Evolutionary conservation across 2,797 vertebrate genomes (phyloP), one percentile per base, ranked within the genome.

Genomic region (Denticeps clupeoides): DNA sequence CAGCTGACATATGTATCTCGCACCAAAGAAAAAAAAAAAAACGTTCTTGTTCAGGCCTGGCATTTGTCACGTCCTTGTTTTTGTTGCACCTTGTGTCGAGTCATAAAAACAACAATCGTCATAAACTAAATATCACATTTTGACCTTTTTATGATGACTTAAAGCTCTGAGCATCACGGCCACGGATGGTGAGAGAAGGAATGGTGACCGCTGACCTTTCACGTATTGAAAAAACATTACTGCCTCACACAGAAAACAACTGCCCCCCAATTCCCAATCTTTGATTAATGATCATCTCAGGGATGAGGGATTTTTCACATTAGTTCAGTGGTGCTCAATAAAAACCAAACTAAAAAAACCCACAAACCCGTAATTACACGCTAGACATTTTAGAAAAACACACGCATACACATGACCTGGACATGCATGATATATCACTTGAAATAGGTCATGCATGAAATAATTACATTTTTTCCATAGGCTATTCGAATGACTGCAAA

Each of bases 221-320:
- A 40, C 55, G 52, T 54, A 59, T 60, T 68, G 60, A 52, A 63
- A 65, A 60, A 58, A 52, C 55, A 58, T 65, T 58, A 45, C 42
- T 55, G 64, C 55, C 31, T 45, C 24, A 44, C 48, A 52, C 43
- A 5, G 41, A 24, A 25, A 42, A 24, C 42, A 24, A 43, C 41
- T 7, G 16, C 38, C 29, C 62, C 69, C 65, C n/a, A n/a, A n/a
- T n/a, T 57, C 64, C 64, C 56, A 65, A n/a, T n/a, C 47, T 65
- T 42, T 60, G 71, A 45, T 15, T 42, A 60, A 66, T 60, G 54
- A 54, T 41, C 47, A 47, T 57, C 57, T 28, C 15, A 25, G 35
- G 49, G 24, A 33, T 19, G 24, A 52, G 40, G 7, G 27, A 41
- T 19, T 35, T 37, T 18, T 38, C 35, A 21, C 38, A 38, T 38